Conservation (phyloP, 2,888 invertebrate genomes). For the Aphidoletes aphidimyza region DNA sequence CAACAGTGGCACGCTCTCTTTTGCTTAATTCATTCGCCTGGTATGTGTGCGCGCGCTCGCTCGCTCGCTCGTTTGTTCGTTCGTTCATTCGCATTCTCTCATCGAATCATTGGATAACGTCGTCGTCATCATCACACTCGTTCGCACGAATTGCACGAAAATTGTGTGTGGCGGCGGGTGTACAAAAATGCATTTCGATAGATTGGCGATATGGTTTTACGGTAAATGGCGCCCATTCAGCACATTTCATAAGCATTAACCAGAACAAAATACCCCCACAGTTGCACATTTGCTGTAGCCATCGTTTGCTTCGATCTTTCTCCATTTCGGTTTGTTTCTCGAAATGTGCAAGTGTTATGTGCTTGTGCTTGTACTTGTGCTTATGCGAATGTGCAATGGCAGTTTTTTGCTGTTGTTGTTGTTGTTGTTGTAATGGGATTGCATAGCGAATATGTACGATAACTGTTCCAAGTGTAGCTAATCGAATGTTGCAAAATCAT, state of each 20-base stretch:
- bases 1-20: background rate
- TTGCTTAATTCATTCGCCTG: background rate
- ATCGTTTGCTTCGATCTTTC: background rate
- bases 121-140: background rate
- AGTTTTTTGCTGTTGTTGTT: too few relatives aligned
- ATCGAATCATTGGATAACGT: slow-evolving; percentile 10
- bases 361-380: too few relatives aligned
- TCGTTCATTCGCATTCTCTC: background rate
- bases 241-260: slow-evolving; percentile 38
- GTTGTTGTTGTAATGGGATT: too few relatives aligned
- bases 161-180: background rate
- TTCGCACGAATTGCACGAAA: background rate
- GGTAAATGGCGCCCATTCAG: slow-evolving; percentile 37
- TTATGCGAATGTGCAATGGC: too few relatives aligned
- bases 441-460: background rate
- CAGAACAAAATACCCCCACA: slow-evolving; percentile 43
- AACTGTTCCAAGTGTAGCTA: slow-evolving; percentile 9
- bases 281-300: background rate
- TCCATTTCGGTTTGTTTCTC: too few relatives aligned
- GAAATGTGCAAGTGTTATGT: too few relatives aligned
- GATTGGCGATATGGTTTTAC: slow-evolving; percentile 51
- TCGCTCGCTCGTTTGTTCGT: background rate
- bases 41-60: background rate
- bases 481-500: slow-evolving; percentile 51
- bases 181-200: slow-evolving; percentile 28